Percentiles rank a stretch among this genome's conserved stretches.
These are phyloP conservation scores for Torymus auratus DNA, from an alignment of 2,888 invertebrate genomes.

Conservation along the genomic window DNA sequence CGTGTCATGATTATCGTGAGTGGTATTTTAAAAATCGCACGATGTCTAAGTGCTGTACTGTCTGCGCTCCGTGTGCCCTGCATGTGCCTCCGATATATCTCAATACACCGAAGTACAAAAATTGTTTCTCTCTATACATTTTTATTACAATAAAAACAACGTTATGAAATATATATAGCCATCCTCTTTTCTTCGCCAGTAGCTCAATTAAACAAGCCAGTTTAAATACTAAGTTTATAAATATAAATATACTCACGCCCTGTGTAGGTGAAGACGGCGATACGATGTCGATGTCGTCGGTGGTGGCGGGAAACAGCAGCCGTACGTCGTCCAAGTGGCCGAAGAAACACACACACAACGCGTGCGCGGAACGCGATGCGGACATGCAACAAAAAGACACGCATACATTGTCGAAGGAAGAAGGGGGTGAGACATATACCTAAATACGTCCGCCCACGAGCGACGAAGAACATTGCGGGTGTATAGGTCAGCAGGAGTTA, in stretches of 20 bases:
- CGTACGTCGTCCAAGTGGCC: conserved; percentile 18
- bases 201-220: not conserved
- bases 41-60: not conserved
- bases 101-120: too few relatives aligned
- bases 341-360: not conserved
- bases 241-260: conserved; percentile 17
- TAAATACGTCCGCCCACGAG: conserved; percentile 62
- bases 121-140: too few relatives aligned
- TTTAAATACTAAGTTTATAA: not conserved
- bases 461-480: conserved; percentile 56
- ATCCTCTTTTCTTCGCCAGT: too few relatives aligned
- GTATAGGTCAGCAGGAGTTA: conserved; percentile 23
- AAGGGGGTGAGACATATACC: conserved; percentile 36
- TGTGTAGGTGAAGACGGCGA: conserved; percentile 58
- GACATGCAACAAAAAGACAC: conserved; percentile 44
- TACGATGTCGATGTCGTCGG: conserved; percentile 2
- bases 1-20: not conserved
- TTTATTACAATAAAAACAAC: too few relatives aligned
- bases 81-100: too few relatives aligned
- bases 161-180: too few relatives aligned
- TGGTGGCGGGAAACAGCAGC: not conserved
- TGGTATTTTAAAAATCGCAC: not conserved
- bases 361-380: conserved; percentile 29
- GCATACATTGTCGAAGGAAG: conserved; percentile 19
- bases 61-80: too few relatives aligned